Base-by-base conservation (phyloP, 2,888 invertebrate species). In the Pollenia angustigena region DNA sequence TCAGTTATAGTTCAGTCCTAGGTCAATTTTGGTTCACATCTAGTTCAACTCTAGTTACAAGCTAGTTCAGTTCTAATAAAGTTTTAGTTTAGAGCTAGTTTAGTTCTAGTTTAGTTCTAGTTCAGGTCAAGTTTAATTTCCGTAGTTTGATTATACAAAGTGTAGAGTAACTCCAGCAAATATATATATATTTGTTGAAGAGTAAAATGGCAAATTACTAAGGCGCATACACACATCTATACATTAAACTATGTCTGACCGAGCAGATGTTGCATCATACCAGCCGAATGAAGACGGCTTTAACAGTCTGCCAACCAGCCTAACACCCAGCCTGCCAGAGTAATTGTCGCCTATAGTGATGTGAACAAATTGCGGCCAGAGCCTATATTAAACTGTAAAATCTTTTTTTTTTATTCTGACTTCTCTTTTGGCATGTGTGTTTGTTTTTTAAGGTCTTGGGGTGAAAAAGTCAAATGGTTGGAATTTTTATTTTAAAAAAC, bases 341-440 rank as follows among this genome's bases (percentile, higher is more conserved):
- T 71, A 81, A 81, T 87, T 87, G 81, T 87, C 87, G 81, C 87
- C 87, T 87, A 78, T 81, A 69, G 84, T 76, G 72, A 72, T 72
- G 81, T 78, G 78, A 81, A 78, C 32, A 81, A 87, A 84, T 81
- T 87, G 87, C 78, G 83, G 83, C 84, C 78, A 87, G 86, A 80
- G 82, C 86, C 82, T 86, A 86, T 80, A 80, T 69, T 86, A 80
- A 86, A 79, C 72, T 81, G 82, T 75, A 64, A 62, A 54, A 69
- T 23, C 62, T 60, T 58, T 68, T 68, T 68, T 68, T 16, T 69
- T 52, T 66, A 2, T 64, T 71, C 44, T 62, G 40, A 50, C 66
- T 66, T 52, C 58, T 32, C 50, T 44, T 75, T 72, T 50, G 46
- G 6, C 52, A 72, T 75, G 56, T 84, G 18, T 50, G 18, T 69